phyloP scores from a whole-genome alignment of 1,140 invertebrate genomes.

The Rhyacophila brunnea region DNA sequence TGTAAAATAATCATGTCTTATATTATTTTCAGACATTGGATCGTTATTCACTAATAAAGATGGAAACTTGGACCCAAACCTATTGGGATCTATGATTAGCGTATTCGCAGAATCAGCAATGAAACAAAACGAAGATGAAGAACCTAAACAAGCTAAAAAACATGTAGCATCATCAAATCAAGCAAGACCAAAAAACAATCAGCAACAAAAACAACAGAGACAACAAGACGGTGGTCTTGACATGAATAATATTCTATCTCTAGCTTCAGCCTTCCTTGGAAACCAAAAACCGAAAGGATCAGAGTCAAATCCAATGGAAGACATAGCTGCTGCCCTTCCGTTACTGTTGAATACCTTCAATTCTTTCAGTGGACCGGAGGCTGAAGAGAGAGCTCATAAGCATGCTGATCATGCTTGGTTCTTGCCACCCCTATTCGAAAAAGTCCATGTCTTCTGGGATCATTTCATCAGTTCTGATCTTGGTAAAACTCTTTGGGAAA shows the following conservation, averaged over 20 bases:
- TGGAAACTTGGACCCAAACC: constrained; percentile 54
- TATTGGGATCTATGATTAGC: constrained; percentile 56
- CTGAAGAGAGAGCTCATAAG: constrained; percentile 56
- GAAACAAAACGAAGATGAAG: constrained; percentile 1
- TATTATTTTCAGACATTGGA: constrained; percentile 48
- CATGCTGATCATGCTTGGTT: constrained; percentile 72
- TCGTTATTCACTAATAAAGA: constrained; percentile 53
- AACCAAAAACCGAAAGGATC: constrained; percentile 37
- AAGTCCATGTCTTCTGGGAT: constrained; percentile 72
- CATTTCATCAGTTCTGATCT: constrained; percentile 76
- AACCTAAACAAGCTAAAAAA: constrained; percentile 38
- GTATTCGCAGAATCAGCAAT: constrained; percentile 44
- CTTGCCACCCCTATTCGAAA: constrained; percentile 72
- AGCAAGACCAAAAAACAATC: constrained; percentile 34
- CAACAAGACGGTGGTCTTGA: constrained; percentile 45
- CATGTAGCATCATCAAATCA: constrained; percentile 30
- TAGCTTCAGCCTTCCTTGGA: constrained; percentile 62
- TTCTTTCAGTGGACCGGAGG: constrained; percentile 53
- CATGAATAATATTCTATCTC: constrained; percentile 56
- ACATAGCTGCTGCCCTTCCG: constrained; percentile 61
- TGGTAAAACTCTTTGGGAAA: constrained; percentile 69
- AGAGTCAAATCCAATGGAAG: constrained; percentile 50
- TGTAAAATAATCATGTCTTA: too few relatives aligned
- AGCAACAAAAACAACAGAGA: constrained; percentile 27
- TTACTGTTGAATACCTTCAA: constrained; percentile 62